Evolutionary conservation across 23 tunicate species (phyloP).

Genomic region (Phallusia fumigata): DNA sequence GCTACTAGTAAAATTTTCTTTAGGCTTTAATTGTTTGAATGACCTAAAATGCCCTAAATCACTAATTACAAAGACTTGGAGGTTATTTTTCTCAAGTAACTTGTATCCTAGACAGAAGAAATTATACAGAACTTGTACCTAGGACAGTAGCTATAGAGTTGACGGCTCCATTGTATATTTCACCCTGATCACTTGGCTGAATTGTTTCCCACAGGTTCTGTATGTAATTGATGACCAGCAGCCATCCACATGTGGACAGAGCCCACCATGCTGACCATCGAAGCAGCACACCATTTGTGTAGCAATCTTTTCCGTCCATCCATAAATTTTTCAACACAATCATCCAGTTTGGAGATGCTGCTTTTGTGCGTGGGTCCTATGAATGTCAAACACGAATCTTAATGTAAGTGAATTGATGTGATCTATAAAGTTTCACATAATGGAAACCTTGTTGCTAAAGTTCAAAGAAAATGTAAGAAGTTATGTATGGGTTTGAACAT

Average conservation of each 20-base stretch:
- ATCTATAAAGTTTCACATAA: no score
- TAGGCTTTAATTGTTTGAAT: no score
- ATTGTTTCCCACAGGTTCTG: conserved; percentile 90
- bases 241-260: conserved; percentile 78
- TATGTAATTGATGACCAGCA: conserved; percentile 79
- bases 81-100: background rate
- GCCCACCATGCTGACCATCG: conserved; percentile 98
- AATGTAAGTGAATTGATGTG: no score
- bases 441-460: no score
- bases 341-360: background rate
- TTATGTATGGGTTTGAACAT: no score
- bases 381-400: no score
- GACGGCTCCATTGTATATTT: conserved; percentile 81
- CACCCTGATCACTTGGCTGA: conserved; percentile 46
- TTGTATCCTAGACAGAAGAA: background rate
- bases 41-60: no score
- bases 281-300: conserved; percentile 30
- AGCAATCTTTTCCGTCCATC: conserved; percentile 33
- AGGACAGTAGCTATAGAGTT: conserved; percentile 59
- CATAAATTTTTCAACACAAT: background rate
- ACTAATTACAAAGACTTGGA: no score
- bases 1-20: no score
- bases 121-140: conserved; percentile 12
- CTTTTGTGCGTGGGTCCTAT: no score
- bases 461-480: no score